Base-by-base conservation (phyloP, 2,113 vertebrate species). In the Albula glossodonta region DNA sequence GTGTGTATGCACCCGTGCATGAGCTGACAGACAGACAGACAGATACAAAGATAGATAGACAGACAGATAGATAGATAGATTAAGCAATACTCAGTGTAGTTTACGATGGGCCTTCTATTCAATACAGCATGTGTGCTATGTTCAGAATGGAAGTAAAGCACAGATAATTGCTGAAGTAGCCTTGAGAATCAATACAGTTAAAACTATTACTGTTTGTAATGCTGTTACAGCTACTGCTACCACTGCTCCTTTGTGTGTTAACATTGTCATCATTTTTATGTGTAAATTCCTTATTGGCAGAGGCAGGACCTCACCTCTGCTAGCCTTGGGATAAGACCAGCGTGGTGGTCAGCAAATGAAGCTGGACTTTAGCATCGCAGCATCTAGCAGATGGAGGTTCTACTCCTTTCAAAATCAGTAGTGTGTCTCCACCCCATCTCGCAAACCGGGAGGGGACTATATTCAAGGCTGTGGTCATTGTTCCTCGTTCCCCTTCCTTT, bases 1-100 rank as follows among this genome's bases (percentile, higher is more conserved):
- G 52, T 60, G 82, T 89, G 82, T 81, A 78, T 87, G 66, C 51
- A 83, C 83, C 57, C 84, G 85, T 77, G 85, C 48, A 52, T 83
- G 86, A 22, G 86, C 13, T 66, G 31, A 41, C 31, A 41, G 31
- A 41, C 53, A 56, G 53, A 56, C 12, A 56, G 53, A 56, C 12
- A 56, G 53, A 56, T 56, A 56, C 7, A 12, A 9, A 56, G 12
- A 9, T 56, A 56, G 8, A 56, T 56, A 41, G 31, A 41, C 31
- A 41, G 31, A 41, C 53, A 56, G 53, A 56, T 56, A 56, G 53
- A 56, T 56, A 56, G 12, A 9, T 56, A 56, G 8, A 56, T 56
- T 12, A 19, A 4, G 7, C 60, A 5, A 63, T 17, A 63, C 12
- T 15, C 60, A 63, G 60, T 63, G 10, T 17, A 7, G 60, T 17